Base-by-base conservation (phyloP, 1,140 invertebrate species). In the Pseudomyrmex sp. region DNA sequence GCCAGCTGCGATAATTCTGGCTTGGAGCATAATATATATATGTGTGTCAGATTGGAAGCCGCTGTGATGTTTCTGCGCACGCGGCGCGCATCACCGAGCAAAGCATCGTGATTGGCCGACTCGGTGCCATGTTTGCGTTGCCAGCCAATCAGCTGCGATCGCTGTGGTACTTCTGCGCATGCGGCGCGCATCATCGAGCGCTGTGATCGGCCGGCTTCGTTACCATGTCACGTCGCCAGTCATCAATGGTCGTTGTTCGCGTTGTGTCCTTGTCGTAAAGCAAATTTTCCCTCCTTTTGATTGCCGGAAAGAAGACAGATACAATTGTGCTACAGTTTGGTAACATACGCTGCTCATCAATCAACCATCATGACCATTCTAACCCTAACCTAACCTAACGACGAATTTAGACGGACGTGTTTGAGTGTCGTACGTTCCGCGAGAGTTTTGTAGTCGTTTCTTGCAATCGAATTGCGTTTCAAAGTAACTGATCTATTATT, bases 1-100 rank as follows among this genome's bases (percentile, higher is more conserved):
- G 87, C 86, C 88, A 91, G 88, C 89, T 91, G 86, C 86, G 86
- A 88, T 62, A 90, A 85, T 85, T 46, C 72, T 85, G 75, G 77
- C 89, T 88, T 89, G 73, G 87, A 89, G 46, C 56, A 83, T 61
- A 73, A 72, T 58, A 82, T 75, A 68, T 44, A 56, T 70, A 72
- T 58, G 74, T 75, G 63, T 44, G 61, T 70, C 52, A 90, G 89
- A 82, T 4, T 5, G 23, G 70, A 35, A 56, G 62, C 58, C 26
- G 18, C 20, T 73, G 62, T n/a, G 63, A 4, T 65, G 54, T 70
- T 80, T 82, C 46, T 75, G 59, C 56, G 56, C 66, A 56, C 12
- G 20, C 4, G n/a, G 44, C 3, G 26, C 50, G 56, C 63, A 12
- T 2, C 72, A 13, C 20, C 26, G 15, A 48, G 1, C 52, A n/a